These are phyloP conservation scores for Dicranocentrus wangi DNA, from an alignment of 2,888 invertebrate species.

Conservation along the genomic window DNA sequence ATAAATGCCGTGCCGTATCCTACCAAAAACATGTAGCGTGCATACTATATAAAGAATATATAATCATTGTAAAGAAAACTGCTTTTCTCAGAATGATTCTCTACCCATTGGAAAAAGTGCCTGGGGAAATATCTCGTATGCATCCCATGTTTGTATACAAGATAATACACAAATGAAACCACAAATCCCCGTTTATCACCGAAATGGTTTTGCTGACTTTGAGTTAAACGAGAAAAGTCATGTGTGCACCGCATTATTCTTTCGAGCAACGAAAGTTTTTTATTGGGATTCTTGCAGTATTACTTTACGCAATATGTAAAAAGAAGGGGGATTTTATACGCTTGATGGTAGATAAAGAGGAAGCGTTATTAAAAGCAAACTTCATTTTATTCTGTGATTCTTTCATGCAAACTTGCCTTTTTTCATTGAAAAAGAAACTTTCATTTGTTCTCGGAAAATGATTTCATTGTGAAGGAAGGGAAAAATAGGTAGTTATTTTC, in stretches of 20 bases:
- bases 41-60: neutral
- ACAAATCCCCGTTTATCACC: neutral
- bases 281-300: neutral
- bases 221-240: constrained; percentile 1
- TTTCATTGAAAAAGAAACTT: constrained; percentile 7
- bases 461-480: constrained; percentile 12
- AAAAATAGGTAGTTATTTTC: constrained; percentile 7
- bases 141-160: too few species aligned
- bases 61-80: neutral
- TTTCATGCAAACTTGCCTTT: neutral
- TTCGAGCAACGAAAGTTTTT: neutral
- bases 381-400: neutral
- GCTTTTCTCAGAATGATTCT: neutral
- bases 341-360: neutral
- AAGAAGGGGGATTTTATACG: neutral
- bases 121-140: neutral
- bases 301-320: neutral
- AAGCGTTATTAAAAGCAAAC: neutral
- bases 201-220: constrained; percentile 1
- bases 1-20: too few species aligned
- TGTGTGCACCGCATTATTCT: neutral
- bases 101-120: neutral
- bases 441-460: constrained; percentile 14
- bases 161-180: neutral
- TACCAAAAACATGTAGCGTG: neutral